A percentile compares a stretch with the other conserved stretches of the same genome.
These are phyloP conservation scores for Cantharis lateralis DNA, from an alignment of 2,888 invertebrate genomes.

Conservation along the genomic window DNA sequence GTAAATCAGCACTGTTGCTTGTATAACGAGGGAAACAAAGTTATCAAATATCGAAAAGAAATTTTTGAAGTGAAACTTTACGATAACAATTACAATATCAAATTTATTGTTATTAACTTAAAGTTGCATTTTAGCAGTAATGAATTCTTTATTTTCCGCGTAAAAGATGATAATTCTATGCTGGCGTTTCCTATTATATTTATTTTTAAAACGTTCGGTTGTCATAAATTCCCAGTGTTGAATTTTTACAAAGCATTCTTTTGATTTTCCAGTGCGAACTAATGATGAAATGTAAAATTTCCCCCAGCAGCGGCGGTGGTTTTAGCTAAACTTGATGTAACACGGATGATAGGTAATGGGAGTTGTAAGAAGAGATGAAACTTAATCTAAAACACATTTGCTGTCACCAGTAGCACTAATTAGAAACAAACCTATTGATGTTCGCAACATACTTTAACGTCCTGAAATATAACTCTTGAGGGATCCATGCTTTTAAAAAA, in stretches of 20 bases:
- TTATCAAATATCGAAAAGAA: slow-evolving; percentile 33
- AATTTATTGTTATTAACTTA: not conserved
- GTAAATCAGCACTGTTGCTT: slow-evolving; percentile 31
- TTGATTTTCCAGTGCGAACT: not conserved
- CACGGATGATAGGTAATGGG: not conserved
- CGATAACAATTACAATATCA: not conserved
- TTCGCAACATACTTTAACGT: slow-evolving; percentile 10
- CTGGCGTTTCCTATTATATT: not conserved
- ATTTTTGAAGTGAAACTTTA: slow-evolving; percentile 24
- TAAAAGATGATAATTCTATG: not conserved
- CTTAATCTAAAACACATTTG: slow-evolving; percentile 36
- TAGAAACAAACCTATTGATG: slow-evolving; percentile 38
- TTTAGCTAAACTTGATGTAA: not conserved
- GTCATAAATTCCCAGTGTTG: not conserved
- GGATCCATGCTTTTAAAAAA: not conserved
- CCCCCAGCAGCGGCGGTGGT: not conserved
- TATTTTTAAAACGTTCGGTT: not conserved
- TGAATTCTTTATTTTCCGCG: not conserved
- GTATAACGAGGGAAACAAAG: slow-evolving; percentile 28
- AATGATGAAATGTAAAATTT: not conserved
- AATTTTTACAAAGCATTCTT: not conserved
- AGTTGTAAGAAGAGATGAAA: slow-evolving; percentile 13
- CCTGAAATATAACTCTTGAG: not conserved
- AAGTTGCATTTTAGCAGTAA: not conserved
- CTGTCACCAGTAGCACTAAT: slow-evolving; percentile 39